phyloP scores from a whole-genome alignment of 2,888 invertebrate genomes.

The Drosophila vallismaia region DNA sequence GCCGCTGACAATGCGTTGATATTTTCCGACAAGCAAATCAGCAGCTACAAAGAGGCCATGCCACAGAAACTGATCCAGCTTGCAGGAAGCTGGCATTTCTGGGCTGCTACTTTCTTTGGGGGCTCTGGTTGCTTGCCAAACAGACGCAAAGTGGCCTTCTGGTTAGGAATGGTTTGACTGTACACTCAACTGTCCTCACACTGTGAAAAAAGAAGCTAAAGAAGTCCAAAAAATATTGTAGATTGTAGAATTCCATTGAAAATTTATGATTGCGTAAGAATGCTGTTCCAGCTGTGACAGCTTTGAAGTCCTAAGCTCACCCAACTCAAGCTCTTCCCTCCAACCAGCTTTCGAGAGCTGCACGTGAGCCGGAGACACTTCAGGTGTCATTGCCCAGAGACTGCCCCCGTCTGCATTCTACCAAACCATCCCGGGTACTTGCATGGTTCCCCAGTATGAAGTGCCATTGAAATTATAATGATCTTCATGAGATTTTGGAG shows the following conservation, averaged over 20 bases:
- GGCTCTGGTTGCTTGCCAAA: no score
- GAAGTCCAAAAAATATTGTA: slow-evolving; percentile 45
- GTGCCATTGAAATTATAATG: slow-evolving; percentile 78
- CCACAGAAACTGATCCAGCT: slow-evolving; percentile 65
- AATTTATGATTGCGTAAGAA: slow-evolving; percentile 16
- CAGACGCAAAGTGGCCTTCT: no score
- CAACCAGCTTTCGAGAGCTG: slow-evolving; percentile 21
- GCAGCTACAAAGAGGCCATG: slow-evolving; percentile 35
- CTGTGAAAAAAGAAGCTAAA: slow-evolving; percentile 49
- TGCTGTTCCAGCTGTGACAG: slow-evolving; percentile 16
- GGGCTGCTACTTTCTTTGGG: slow-evolving; percentile 69
- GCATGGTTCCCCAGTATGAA: slow-evolving; percentile 51
- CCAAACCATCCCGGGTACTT: slow-evolving; percentile 47
- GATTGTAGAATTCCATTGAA: slow-evolving; percentile 17
- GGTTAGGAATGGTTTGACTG: no score
- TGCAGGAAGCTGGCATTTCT: slow-evolving; percentile 49
- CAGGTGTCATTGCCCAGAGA: slow-evolving; percentile 72
- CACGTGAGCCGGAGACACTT: slow-evolving; percentile 55
- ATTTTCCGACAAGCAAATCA: slow-evolving; percentile 80
- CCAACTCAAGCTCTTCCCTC: slow-evolving; percentile 28
- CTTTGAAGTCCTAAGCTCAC: slow-evolving; percentile 35
- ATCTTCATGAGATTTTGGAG: slow-evolving; percentile 73
- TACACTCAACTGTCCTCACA: slow-evolving; percentile 23
- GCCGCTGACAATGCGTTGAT: slow-evolving; percentile 78
- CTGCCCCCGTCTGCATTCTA: slow-evolving; percentile 41